A percentile compares a stretch with the other conserved stretches of the same genome.
phyloP scores from a whole-genome alignment of 2,888 invertebrate species.

The Salpingus planirostris region DNA sequence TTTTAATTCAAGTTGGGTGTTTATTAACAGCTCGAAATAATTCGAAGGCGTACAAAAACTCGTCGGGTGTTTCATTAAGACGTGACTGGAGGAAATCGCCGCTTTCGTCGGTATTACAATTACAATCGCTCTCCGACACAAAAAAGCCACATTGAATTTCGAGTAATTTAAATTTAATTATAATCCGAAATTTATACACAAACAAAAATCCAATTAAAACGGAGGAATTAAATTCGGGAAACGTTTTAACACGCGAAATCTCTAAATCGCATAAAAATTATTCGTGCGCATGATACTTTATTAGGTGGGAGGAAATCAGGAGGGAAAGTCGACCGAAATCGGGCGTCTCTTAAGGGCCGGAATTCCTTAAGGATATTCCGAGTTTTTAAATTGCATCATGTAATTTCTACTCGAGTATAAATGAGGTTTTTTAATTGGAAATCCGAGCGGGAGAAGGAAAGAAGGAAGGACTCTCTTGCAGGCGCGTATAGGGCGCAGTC shows the following conservation, averaged over 20 bases:
- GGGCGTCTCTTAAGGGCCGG: constrained; percentile 26
- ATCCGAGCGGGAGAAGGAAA: constrained; percentile 31
- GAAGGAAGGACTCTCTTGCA: no score
- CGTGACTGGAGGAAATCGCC: constrained; percentile 13
- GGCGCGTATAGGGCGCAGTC: constrained; percentile 16
- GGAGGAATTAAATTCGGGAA: constrained; percentile 39
- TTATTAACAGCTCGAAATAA: constrained; percentile 4
- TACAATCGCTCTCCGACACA: constrained; percentile 1
- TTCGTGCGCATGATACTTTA: constrained; percentile 43
- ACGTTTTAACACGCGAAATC: constrained; percentile 42
- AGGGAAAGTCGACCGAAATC: constrained; percentile 28
- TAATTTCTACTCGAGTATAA: constrained; percentile 42
- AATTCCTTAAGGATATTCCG: constrained; percentile 27
- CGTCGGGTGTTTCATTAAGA: constrained; percentile 9
- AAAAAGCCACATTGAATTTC: constrained; percentile 21
- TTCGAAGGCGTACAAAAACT: constrained; percentile 8
- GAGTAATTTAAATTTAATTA: constrained; percentile 33
- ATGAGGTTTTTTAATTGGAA: constrained; percentile 44
- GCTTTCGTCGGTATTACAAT: constrained; percentile 4
- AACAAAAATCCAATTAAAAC: constrained; percentile 42
- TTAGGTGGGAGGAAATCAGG: constrained; percentile 30
- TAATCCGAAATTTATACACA: constrained; percentile 35
- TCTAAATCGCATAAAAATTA: constrained; percentile 43
- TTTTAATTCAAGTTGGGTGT: no score
- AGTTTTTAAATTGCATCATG: constrained; percentile 41